These are phyloP conservation scores for Sitta carolinensis DNA, from an alignment of 2,797 vertebrate genomes.

Conservation along the genomic window DNA sequence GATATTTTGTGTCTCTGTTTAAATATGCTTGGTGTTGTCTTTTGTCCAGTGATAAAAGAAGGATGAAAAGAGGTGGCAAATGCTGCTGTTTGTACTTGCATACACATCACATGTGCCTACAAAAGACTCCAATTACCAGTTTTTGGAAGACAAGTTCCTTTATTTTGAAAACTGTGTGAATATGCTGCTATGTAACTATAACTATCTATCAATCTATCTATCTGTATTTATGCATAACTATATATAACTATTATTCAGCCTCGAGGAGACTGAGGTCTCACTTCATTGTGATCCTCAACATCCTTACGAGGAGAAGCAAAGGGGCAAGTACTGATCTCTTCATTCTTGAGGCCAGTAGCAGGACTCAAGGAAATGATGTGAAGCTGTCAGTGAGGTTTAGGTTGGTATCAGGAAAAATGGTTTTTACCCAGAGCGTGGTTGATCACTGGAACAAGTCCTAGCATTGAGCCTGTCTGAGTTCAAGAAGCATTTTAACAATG, in stretches of 20 bases:
- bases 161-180: neutral
- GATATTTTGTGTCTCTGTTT: neutral
- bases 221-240: neutral
- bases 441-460: neutral
- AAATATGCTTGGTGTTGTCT: neutral
- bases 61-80: neutral
- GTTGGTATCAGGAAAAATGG: neutral
- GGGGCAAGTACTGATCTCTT: neutral
- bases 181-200: neutral
- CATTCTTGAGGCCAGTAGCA: neutral
- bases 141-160: neutral
- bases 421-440: neutral
- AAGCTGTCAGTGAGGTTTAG: neutral
- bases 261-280: neutral
- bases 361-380: neutral
- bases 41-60: neutral
- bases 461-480: neutral
- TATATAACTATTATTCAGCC: neutral
- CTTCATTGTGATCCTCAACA: neutral
- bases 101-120: fast-evolving
- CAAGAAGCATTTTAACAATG: neutral
- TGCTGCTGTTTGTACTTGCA: neutral
- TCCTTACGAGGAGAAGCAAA: neutral
- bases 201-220: neutral
- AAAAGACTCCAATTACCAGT: neutral